phyloP scores from a whole-genome alignment of 2,797 vertebrate genomes.

The Caiman crocodilus region DNA sequence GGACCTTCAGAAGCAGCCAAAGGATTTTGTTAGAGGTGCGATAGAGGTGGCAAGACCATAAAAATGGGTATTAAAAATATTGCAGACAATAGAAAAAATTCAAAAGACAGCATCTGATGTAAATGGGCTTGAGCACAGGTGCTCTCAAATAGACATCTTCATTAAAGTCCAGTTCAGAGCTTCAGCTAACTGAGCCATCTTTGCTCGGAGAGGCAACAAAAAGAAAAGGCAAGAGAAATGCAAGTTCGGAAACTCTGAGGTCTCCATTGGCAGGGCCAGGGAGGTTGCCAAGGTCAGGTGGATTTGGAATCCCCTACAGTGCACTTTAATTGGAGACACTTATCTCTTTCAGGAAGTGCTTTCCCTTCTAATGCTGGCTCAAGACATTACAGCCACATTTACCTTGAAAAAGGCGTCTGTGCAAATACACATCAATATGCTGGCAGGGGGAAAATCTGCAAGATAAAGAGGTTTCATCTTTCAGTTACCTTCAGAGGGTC shows the following conservation, averaged over 20 bases:
- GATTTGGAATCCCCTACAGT: constrained; percentile 29
- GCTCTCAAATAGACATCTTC: constrained; percentile 39
- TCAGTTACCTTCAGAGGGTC: not conserved
- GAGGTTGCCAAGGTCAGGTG: not conserved
- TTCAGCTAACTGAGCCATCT: constrained; percentile 52
- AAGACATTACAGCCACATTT: not conserved
- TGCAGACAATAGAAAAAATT: constrained; percentile 31
- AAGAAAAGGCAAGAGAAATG: not conserved
- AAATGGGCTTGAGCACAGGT: constrained; percentile 32
- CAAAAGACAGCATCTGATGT: constrained; percentile 39
- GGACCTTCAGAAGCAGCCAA: constrained; percentile 24
- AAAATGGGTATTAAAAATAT: constrained; percentile 25
- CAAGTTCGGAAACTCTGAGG: not conserved
- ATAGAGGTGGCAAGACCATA: constrained; percentile 35
- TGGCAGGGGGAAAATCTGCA: not conserved
- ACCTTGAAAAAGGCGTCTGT: not conserved
- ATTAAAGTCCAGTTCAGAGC: constrained; percentile 20
- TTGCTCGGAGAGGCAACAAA: not conserved
- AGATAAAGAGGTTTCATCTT: not conserved
- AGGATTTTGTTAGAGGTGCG: constrained; percentile 40
- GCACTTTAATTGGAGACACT: constrained; percentile 30
- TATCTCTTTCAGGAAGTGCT: not conserved
- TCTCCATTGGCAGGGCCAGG: not conserved
- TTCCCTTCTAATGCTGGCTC: not conserved
- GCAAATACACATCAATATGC: not conserved